phyloP scores from a whole-genome alignment of 1,140 invertebrate species.

The Zaprionus camerounensis region DNA sequence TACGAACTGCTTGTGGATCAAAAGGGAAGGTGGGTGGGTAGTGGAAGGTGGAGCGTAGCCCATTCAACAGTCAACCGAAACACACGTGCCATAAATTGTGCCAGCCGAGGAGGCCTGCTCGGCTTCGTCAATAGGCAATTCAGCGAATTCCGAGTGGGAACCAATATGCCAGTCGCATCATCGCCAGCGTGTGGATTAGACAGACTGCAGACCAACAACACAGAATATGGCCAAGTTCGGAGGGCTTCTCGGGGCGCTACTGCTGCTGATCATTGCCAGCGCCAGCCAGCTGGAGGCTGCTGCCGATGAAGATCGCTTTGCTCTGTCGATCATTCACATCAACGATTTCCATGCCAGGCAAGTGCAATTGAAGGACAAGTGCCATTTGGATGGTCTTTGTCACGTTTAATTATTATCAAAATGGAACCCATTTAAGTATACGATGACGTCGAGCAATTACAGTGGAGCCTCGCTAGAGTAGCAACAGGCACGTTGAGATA shows the following conservation, averaged over 20 bases:
- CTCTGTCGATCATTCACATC: slow-evolving; percentile 91
- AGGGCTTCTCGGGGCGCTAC: background rate
- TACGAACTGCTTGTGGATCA: background rate
- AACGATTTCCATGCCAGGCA: slow-evolving; percentile 93
- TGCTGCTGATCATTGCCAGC: background rate
- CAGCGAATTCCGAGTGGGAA: background rate
- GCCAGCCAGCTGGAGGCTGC: slow-evolving; percentile 16
- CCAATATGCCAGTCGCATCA: slow-evolving; percentile 55
- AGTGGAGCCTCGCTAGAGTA: background rate
- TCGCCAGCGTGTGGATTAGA: slow-evolving; percentile 84
- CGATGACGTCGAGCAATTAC: background rate
- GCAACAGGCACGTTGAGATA: too few relatives aligned
- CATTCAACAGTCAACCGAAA: too few relatives aligned
- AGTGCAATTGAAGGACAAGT: background rate
- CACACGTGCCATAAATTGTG: slow-evolving; percentile 7
- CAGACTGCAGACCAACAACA: background rate
- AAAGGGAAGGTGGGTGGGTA: background rate
- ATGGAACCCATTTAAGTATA: background rate
- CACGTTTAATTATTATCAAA: background rate
- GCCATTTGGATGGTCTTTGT: background rate
- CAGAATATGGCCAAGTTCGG: slow-evolving; percentile 14
- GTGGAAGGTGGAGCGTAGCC: background rate
- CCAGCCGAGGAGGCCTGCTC: background rate
- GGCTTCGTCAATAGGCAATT: slow-evolving; percentile 15
- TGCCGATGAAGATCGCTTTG: slow-evolving; percentile 84